Conservation (phyloP, 2,888 invertebrate species). For the Slavum lentiscoides region DNA sequence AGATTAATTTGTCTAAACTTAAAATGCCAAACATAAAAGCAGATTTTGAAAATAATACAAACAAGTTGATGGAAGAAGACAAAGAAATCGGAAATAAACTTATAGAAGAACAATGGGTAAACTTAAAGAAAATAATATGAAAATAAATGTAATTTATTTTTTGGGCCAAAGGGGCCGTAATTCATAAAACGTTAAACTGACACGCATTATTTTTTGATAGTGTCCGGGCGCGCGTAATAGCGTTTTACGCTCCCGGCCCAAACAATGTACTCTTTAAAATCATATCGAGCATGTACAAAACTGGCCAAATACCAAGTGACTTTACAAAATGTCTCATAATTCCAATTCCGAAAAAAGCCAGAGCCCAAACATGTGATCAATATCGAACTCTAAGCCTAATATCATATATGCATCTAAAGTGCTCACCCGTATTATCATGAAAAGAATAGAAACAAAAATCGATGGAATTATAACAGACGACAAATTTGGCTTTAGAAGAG, state of each 20-base stretch:
- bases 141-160: too few species aligned
- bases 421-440: conserved; percentile 16
- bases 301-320: conserved; percentile 21
- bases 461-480: conserved; percentile 3
- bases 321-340: conserved; percentile 28
- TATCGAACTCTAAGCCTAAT: conserved; percentile 30
- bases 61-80: conserved; percentile 1
- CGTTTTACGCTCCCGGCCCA: too few species aligned
- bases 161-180: too few species aligned
- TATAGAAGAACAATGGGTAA: conserved; percentile 10
- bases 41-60: conserved; percentile 12
- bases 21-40: background rate
- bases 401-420: conserved; percentile 36
- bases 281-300: conserved; percentile 30
- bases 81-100: background rate
- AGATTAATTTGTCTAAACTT: conserved; percentile 1
- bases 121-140: background rate
- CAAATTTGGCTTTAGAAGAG: conserved; percentile 29
- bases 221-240: too few species aligned
- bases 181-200: too few species aligned
- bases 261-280: conserved; percentile 16
- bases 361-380: conserved; percentile 28
- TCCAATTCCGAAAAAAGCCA: conserved; percentile 30
- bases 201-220: too few species aligned
- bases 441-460: conserved; percentile 20